These are phyloP conservation scores for Dasysyrphus tricinctus DNA, from an alignment of 2,888 invertebrate species.

Conservation along the genomic window DNA sequence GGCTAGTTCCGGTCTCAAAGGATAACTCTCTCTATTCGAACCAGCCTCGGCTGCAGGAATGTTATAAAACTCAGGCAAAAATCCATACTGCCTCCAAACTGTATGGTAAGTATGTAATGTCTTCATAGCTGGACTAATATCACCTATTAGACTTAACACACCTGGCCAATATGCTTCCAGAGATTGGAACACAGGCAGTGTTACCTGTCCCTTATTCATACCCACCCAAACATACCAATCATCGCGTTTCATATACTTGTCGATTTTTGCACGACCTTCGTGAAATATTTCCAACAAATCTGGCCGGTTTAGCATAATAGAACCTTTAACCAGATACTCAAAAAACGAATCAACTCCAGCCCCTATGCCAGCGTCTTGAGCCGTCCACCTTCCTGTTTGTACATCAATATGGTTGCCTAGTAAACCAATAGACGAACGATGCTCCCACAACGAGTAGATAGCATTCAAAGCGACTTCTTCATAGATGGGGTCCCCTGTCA, in stretches of 20 bases:
- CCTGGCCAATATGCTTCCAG: slow-evolving; percentile 99
- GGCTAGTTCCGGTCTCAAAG: slow-evolving; percentile 96
- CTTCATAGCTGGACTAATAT: slow-evolving; percentile 95
- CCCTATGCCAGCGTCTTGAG: slow-evolving; percentile 98
- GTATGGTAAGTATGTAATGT: slow-evolving; percentile 98
- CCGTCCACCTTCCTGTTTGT: slow-evolving; percentile 97
- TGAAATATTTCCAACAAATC: slow-evolving; percentile 96
- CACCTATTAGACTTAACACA: slow-evolving; percentile 93
- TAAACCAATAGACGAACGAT: slow-evolving; percentile 93
- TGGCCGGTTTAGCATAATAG: slow-evolving; percentile 94
- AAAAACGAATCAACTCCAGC: slow-evolving; percentile 98
- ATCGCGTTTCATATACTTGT: slow-evolving; percentile 94
- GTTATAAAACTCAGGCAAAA: slow-evolving; percentile 99
- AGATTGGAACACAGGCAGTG: slow-evolving; percentile 98
- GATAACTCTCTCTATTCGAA: slow-evolving; percentile 93
- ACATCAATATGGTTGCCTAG: slow-evolving; percentile 99
- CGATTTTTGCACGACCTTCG: slow-evolving; percentile 90
- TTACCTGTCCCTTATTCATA: slow-evolving; percentile 97
- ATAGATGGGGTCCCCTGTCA: slow-evolving; percentile 97
- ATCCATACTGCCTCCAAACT: slow-evolving; percentile 98
- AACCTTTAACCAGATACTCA: slow-evolving; percentile 98
- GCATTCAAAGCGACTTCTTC: slow-evolving; percentile 98
- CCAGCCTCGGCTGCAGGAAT: slow-evolving; percentile 94
- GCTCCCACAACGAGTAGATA: slow-evolving; percentile 93
- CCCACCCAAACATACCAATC: slow-evolving; percentile 99